Conservation (phyloP, 2,113 vertebrate genomes). For the Zeus faber region DNA sequence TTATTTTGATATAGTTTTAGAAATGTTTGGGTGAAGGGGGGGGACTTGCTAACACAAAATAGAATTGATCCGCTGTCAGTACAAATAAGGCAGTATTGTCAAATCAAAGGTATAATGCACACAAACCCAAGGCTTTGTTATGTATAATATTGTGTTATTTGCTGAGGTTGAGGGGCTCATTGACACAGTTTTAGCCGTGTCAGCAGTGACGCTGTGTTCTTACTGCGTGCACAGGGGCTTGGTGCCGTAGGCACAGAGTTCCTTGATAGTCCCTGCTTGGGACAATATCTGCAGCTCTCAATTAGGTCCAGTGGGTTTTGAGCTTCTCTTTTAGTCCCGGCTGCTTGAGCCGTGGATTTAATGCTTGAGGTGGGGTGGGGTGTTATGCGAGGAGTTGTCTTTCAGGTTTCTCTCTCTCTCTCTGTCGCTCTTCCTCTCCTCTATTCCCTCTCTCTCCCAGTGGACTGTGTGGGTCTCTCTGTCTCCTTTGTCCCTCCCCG, state of each 20-base stretch:
- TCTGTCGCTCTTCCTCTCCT: neutral
- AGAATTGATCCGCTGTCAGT: too few relatives aligned
- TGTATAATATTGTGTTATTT: too few relatives aligned
- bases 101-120: too few relatives aligned
- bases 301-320: constrained; percentile 54
- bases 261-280: constrained; percentile 29
- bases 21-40: constrained; percentile 27
- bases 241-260: constrained; percentile 25
- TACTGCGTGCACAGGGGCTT: constrained; percentile 11
- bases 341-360: constrained; percentile 33
- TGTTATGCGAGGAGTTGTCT: constrained; percentile 39
- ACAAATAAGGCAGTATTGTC: too few relatives aligned
- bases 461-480: constrained; percentile 32
- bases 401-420: constrained; percentile 43
- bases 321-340: constrained; percentile 24
- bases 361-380: constrained; percentile 15
- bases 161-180: too few relatives aligned
- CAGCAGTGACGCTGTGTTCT: too few relatives aligned
- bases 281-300: constrained; percentile 48
- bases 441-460: constrained; percentile 15
- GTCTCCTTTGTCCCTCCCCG: constrained; percentile 53
- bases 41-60: too few relatives aligned
- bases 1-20: neutral
- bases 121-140: too few relatives aligned
- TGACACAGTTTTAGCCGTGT: too few relatives aligned